Percentiles rank a stretch among this genome's conserved stretches.
Conservation (phyloP, 2,888 invertebrate genomes). For the Heliconius hortense region DNA sequence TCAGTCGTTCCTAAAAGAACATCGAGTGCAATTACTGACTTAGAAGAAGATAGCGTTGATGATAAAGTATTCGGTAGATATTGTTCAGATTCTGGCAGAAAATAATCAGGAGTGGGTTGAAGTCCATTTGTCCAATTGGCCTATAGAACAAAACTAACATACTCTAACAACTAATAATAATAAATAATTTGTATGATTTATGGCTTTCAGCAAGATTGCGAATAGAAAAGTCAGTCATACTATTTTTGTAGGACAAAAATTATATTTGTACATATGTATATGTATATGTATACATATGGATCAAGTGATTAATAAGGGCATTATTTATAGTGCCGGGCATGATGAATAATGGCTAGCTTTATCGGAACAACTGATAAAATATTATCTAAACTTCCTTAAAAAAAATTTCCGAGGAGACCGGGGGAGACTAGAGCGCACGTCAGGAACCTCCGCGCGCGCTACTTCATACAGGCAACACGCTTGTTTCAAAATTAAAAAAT, state of each 20-base stretch:
- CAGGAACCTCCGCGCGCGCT: too few species aligned
- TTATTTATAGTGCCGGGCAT: too few species aligned
- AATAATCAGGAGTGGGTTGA: constrained; percentile 84
- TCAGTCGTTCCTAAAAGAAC: constrained; percentile 86
- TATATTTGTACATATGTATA: not conserved
- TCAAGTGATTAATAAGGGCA: not conserved
- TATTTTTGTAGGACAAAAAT: not conserved
- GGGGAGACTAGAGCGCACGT: too few species aligned
- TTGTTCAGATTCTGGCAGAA: constrained; percentile 82
- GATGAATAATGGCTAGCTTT: too few species aligned
- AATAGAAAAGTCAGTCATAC: not conserved
- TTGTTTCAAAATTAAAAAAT: too few species aligned
- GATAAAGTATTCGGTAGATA: constrained; percentile 82
- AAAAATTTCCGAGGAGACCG: too few species aligned
- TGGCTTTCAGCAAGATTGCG: not conserved
- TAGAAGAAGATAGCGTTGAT: constrained; percentile 76
- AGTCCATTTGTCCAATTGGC: constrained; percentile 82
- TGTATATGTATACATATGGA: not conserved
- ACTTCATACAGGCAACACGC: too few species aligned
- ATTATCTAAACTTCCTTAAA: too few species aligned
- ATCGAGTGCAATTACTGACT: constrained; percentile 82
- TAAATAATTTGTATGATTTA: not conserved
- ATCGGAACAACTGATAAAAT: too few species aligned
- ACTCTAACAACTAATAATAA: too few species aligned
- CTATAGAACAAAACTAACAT: constrained; percentile 59